These are phyloP conservation scores for Apotomis capreana DNA, from an alignment of 2,888 invertebrate genomes.

Conservation along the genomic window DNA sequence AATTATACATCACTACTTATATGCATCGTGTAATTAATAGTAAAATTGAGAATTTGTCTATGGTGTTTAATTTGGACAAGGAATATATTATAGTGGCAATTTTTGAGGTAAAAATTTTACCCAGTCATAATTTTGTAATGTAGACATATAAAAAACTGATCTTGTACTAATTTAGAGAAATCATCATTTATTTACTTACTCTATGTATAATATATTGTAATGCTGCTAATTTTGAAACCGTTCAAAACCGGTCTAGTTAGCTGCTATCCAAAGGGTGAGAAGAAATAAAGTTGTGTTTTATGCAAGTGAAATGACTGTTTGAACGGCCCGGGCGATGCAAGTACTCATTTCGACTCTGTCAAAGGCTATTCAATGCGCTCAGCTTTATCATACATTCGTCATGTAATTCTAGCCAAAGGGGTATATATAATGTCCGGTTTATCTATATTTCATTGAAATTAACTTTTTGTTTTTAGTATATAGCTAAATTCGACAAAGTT, in stretches of 20 bases:
- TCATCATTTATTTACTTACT: too few relatives aligned
- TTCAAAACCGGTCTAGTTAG: slow-evolving; percentile 49
- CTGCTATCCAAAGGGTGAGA: slow-evolving; percentile 53
- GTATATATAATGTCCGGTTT: background rate
- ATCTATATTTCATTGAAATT: background rate
- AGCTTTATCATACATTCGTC: slow-evolving; percentile 9
- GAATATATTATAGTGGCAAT: too few relatives aligned
- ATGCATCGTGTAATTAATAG: too few relatives aligned
- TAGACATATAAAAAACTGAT: too few relatives aligned
- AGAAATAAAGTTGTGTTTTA: slow-evolving; percentile 73
- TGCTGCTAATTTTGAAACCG: background rate
- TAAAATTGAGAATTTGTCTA: too few relatives aligned
- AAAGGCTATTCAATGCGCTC: slow-evolving; percentile 42
- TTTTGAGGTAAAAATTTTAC: too few relatives aligned
- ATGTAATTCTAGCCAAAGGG: slow-evolving; percentile 7
- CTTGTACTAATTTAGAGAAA: too few relatives aligned
- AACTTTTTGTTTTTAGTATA: background rate
- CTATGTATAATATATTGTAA: too few relatives aligned
- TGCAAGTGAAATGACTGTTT: slow-evolving; percentile 64
- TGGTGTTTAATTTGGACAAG: too few relatives aligned
- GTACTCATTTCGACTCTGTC: slow-evolving; percentile 52
- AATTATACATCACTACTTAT: too few relatives aligned
- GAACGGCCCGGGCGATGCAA: slow-evolving; percentile 55
- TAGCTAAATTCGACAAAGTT: too few relatives aligned
- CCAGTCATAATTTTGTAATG: too few relatives aligned